Evolutionary conservation across 30 jellyfish, hydroid and myxozoan genomes (phyloP).

Genomic region (Aurelia sp.): DNA sequence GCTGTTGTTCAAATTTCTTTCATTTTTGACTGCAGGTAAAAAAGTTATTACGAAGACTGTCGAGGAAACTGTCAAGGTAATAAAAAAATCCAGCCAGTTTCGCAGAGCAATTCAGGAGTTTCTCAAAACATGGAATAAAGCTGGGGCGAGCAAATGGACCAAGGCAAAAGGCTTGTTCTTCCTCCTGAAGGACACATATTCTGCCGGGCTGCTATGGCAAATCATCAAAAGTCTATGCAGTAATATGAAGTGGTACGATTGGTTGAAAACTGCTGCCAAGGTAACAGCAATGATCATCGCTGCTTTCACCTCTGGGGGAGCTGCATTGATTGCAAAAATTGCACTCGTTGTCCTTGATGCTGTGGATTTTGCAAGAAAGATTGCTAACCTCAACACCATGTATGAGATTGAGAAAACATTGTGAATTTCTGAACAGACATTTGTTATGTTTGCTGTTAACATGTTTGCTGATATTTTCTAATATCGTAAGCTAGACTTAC

Average conservation of each 20-base stretch:
- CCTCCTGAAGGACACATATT: not conserved
- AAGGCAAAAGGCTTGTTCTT: not conserved
- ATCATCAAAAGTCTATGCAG: not conserved
- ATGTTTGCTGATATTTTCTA: not conserved
- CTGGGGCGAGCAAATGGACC: not conserved
- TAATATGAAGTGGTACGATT: not conserved
- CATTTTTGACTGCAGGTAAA: not conserved
- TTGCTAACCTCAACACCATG: not conserved
- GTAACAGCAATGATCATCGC: slow-evolving; percentile 1
- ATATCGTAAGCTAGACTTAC: not conserved
- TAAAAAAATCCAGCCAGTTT: not conserved
- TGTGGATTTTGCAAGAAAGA: slow-evolving; percentile 2
- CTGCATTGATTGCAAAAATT: not conserved
- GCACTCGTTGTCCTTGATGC: not conserved
- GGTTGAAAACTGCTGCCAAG: not conserved
- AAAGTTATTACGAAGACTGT: not conserved
- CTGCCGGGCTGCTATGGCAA: not conserved
- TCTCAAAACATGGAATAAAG: not conserved
- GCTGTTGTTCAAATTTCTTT: no score
- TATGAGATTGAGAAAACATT: not conserved
- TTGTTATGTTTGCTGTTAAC: not conserved
- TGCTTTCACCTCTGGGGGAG: not conserved
- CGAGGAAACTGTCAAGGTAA: not conserved
- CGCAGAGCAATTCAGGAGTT: not conserved
- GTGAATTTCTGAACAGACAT: not conserved